phyloP scores from a whole-genome alignment of 2,888 invertebrate genomes.

The Dexiosoma caninum region DNA sequence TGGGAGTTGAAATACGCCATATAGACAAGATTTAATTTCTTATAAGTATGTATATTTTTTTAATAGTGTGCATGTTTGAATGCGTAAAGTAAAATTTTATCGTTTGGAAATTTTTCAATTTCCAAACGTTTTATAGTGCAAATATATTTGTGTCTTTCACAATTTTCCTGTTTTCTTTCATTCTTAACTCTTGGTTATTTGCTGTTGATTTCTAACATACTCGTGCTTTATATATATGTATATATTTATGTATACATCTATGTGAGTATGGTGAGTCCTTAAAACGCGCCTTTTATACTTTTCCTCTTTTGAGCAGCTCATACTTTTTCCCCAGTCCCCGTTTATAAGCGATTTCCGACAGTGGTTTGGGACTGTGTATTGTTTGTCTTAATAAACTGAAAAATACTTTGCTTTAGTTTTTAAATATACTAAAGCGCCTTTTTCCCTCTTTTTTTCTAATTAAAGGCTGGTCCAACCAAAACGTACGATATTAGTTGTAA shows the following conservation, averaged over 20 bases:
- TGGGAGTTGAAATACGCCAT: constrained; percentile 24
- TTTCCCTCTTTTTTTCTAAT: too few species aligned
- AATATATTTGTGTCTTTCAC: not conserved
- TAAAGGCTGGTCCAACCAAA: too few species aligned
- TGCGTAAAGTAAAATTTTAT: constrained; percentile 74
- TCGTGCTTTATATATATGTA: too few species aligned
- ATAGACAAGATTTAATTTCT: constrained; percentile 35
- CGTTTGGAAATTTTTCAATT: constrained; percentile 78
- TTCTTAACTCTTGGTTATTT: constrained; percentile 2
- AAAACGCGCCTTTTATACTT: constrained; percentile 44
- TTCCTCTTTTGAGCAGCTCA: constrained; percentile 13
- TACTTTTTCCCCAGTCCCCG: not conserved
- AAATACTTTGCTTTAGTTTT: too few species aligned
- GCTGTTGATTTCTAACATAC: constrained; percentile 30
- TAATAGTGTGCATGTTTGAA: constrained; percentile 14
- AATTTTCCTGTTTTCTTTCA: not conserved
- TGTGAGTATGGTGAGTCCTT: constrained; percentile 51
- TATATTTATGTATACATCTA: too few species aligned
- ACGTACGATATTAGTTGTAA: too few species aligned
- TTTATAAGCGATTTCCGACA: too few species aligned
- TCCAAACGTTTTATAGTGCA: constrained; percentile 62
- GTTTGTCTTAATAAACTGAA: too few species aligned
- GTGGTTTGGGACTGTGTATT: too few species aligned
- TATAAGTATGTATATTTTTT: constrained; percentile 6
- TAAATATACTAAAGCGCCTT: too few species aligned